Evolutionary conservation across 2,888 invertebrate genomes (phyloP).

Genomic region (Stenolophus ochropezus): DNA sequence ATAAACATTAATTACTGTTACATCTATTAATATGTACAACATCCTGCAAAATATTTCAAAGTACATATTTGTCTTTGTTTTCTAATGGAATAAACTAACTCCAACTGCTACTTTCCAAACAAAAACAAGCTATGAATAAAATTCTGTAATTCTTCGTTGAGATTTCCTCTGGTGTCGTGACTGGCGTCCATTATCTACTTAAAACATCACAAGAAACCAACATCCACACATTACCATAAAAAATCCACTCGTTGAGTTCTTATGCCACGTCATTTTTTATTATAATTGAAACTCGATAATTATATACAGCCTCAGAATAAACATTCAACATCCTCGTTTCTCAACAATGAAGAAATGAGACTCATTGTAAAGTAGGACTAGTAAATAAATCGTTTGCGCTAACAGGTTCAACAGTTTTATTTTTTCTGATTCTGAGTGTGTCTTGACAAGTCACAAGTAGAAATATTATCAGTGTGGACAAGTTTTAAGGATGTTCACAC

Average conservation of each 20-base stretch:
- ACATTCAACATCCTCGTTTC: not conserved
- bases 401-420: not conserved
- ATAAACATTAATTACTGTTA: no score
- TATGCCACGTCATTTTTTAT: not conserved
- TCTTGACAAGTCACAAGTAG: not conserved
- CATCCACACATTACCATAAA: not conserved
- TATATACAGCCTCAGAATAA: not conserved
- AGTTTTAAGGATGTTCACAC: not conserved
- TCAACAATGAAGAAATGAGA: not conserved
- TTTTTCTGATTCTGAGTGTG: not conserved
- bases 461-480: not conserved
- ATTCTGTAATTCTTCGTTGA: no score
- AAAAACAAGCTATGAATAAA: no score
- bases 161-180: not conserved
- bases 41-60: no score
- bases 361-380: not conserved
- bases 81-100: no score
- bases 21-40: no score
- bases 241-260: not conserved
- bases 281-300: slow-evolving; percentile 2
- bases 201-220: not conserved
- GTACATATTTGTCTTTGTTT: no score
- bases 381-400: not conserved
- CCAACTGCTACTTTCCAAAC: no score
- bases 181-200: not conserved